Conservation (phyloP, 2,888 invertebrate species). For the Megaustenia siamemsis region DNA sequence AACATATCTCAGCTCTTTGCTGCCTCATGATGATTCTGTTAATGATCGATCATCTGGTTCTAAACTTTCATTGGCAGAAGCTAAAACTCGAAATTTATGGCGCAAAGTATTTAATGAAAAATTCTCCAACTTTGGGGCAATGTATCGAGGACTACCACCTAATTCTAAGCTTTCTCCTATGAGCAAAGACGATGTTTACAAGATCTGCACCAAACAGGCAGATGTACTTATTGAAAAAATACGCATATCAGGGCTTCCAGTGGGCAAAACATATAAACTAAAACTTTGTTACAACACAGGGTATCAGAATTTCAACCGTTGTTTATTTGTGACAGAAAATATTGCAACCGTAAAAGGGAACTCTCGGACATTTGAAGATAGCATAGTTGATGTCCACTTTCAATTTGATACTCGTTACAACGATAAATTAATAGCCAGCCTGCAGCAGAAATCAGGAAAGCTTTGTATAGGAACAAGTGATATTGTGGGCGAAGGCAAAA, state of each 20-base stretch:
- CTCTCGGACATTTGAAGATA: slow-evolving; percentile 57
- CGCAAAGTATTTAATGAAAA: slow-evolving; percentile 79
- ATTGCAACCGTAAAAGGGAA: slow-evolving; percentile 59
- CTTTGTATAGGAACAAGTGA: slow-evolving; percentile 58
- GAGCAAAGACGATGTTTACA: slow-evolving; percentile 54
- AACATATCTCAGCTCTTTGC: slow-evolving; percentile 75
- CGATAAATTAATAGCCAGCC: slow-evolving; percentile 58
- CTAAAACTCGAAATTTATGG: slow-evolving; percentile 80
- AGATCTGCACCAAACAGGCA: slow-evolving; percentile 73
- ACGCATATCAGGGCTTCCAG: slow-evolving; percentile 52
- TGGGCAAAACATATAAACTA: slow-evolving; percentile 61
- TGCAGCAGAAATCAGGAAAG: slow-evolving; percentile 58
- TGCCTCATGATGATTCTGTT: slow-evolving; percentile 81
- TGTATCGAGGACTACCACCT: slow-evolving; percentile 80
- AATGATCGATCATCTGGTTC: slow-evolving; percentile 80
- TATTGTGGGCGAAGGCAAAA: slow-evolving; percentile 56
- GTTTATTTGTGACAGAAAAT: slow-evolving; percentile 59
- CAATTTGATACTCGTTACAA: slow-evolving; percentile 62
- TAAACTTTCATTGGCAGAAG: slow-evolving; percentile 80
- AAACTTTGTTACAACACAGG: slow-evolving; percentile 66
- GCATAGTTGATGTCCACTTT: slow-evolving; percentile 57
- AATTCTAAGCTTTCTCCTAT: slow-evolving; percentile 79
- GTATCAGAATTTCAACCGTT: slow-evolving; percentile 61
- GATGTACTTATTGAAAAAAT: slow-evolving; percentile 53
- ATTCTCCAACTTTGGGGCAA: slow-evolving; percentile 80